phyloP scores from a whole-genome alignment of 2,797 vertebrate species.

The Trachurus trachurus region DNA sequence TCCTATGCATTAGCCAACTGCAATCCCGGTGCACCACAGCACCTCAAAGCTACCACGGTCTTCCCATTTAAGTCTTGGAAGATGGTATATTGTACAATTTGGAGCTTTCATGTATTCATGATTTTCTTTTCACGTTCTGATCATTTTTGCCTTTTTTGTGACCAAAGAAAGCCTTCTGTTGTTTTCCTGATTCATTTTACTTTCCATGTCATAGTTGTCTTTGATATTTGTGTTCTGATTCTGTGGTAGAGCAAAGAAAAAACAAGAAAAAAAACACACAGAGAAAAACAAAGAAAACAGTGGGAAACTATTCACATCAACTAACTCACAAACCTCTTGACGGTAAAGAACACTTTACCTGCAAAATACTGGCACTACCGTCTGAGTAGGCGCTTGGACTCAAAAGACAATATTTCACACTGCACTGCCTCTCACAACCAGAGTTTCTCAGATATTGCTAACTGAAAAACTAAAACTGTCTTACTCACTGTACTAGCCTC shows the following conservation, averaged over 20 bases:
- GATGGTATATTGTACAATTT: constrained; percentile 59
- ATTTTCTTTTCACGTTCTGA: constrained; percentile 66
- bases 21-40: constrained; percentile 81
- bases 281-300: constrained; percentile 69
- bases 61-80: constrained; percentile 75
- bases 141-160: constrained; percentile 89
- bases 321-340: constrained; percentile 64
- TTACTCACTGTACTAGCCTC: constrained; percentile 64
- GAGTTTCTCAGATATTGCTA: constrained; percentile 62
- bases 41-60: constrained; percentile 80
- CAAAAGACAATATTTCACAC: constrained; percentile 68
- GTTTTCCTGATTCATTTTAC: constrained; percentile 63
- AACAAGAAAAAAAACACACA: constrained; percentile 55
- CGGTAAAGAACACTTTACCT: constrained; percentile 61
- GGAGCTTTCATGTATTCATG: constrained; percentile 49
- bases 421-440: constrained; percentile 74
- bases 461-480: constrained; percentile 49
- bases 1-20: constrained; percentile 86
- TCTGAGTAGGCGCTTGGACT: constrained; percentile 64
- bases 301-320: constrained; percentile 44
- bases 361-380: constrained; percentile 53
- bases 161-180: constrained; percentile 91
- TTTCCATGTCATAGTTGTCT: constrained; percentile 71
- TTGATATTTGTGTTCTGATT: constrained; percentile 64
- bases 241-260: constrained; percentile 85